Evolutionary conservation across 2,113 vertebrate genomes (phyloP).

Genomic region (Bos taurus): ARS-UCD2.0 NC_037338.1:88767001-88767500

Average conservation of each 20-base stretch:
- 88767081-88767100: not conserved
- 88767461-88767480: fast-evolving
- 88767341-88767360: not conserved
- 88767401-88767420: not conserved
- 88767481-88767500: too few relatives aligned
- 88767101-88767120: fast-evolving
- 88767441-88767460: fast-evolving
- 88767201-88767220: not conserved
- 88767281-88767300: fast-evolving
- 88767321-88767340: not conserved
- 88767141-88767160: fast-evolving
- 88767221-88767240: not conserved
- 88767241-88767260: fast-evolving
- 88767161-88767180: not conserved
- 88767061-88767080: fast-evolving
- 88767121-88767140: not conserved
- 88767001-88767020: not conserved
- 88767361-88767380: not conserved
- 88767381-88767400: not conserved
- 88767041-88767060: not conserved
- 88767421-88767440: too few relatives aligned
- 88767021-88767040: not conserved
- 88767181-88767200: fast-evolving
- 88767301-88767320: fast-evolving
- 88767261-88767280: fast-evolving